Conservation (phyloP, 2,888 invertebrate species). For the Trypoxylon attenuatum region DNA sequence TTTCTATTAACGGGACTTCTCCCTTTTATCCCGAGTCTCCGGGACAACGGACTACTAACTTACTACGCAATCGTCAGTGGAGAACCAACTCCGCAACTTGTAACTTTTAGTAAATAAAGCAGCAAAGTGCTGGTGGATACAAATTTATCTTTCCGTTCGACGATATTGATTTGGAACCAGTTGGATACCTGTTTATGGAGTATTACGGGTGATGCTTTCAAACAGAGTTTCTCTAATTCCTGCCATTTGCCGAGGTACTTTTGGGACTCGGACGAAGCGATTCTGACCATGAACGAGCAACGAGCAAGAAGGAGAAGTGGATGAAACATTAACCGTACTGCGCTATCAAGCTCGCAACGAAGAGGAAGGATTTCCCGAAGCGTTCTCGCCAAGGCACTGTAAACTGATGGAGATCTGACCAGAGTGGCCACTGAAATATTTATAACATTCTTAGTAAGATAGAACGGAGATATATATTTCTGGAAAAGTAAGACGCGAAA, state of each 20-base stretch:
- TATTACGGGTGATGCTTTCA: no score
- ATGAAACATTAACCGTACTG: neutral
- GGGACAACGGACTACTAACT: slow-evolving; percentile 8
- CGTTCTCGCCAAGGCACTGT: neutral
- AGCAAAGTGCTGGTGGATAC: no score
- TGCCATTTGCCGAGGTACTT: neutral
- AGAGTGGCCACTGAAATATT: slow-evolving; percentile 11
- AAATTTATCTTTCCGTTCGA: no score
- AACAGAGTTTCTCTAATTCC: neutral
- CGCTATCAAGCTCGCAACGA: neutral
- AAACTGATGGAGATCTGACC: neutral
- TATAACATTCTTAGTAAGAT: neutral
- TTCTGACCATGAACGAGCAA: neutral
- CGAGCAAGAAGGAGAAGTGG: neutral
- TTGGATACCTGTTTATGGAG: neutral
- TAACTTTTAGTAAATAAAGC: neutral
- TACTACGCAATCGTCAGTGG: neutral
- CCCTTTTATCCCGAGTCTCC: slow-evolving; percentile 19
- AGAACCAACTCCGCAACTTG: slow-evolving; percentile 15
- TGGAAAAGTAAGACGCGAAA: slow-evolving; percentile 8
- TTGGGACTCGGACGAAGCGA: neutral
- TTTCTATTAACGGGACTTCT: slow-evolving; percentile 48
- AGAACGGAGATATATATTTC: slow-evolving; percentile 13
- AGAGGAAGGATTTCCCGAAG: neutral
- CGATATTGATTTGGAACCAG: no score